These are phyloP conservation scores for Heteronetta atricapilla DNA, from an alignment of 2,113 vertebrate species.

Conservation along the genomic window DNA sequence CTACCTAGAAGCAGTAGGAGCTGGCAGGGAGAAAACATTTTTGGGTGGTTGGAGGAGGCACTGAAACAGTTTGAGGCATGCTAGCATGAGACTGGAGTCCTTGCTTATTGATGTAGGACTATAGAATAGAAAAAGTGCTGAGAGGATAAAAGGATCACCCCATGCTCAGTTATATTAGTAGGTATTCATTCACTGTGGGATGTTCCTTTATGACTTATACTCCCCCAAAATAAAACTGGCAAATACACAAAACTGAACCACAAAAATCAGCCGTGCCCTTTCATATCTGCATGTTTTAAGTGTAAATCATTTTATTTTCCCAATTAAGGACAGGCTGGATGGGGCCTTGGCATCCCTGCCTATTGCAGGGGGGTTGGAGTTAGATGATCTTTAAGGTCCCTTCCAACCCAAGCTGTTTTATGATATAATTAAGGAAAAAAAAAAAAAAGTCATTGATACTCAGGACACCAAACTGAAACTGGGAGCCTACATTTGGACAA, in stretches of 20 bases:
- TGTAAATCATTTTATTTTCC: background rate
- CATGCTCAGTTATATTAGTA: background rate
- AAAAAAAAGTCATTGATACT: background rate
- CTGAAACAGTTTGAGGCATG: background rate
- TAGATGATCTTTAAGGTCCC: no score
- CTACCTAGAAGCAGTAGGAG: background rate
- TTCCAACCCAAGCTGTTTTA: no score
- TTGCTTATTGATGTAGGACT: background rate
- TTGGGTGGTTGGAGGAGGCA: background rate
- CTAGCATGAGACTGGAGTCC: background rate
- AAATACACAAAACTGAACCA: background rate
- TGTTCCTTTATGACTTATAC: background rate
- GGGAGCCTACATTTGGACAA: background rate
- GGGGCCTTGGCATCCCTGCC: no score
- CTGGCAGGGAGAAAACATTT: background rate
- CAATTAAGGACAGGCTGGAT: no score
- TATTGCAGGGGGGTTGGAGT: no score
- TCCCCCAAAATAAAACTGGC: no score
- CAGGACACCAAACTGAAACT: background rate
- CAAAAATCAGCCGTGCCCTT: background rate
- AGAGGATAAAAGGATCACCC: background rate
- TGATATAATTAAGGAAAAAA: no score
- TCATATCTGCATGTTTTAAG: background rate
- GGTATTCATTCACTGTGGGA: background rate
- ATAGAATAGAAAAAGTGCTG: background rate